Evolutionary conservation across 30 jellyfish, hydroid and myxozoan genomes (phyloP), one percentile per base, ranked within the genome.

Genomic region (Chrysaora quinquecirrha): DNA sequence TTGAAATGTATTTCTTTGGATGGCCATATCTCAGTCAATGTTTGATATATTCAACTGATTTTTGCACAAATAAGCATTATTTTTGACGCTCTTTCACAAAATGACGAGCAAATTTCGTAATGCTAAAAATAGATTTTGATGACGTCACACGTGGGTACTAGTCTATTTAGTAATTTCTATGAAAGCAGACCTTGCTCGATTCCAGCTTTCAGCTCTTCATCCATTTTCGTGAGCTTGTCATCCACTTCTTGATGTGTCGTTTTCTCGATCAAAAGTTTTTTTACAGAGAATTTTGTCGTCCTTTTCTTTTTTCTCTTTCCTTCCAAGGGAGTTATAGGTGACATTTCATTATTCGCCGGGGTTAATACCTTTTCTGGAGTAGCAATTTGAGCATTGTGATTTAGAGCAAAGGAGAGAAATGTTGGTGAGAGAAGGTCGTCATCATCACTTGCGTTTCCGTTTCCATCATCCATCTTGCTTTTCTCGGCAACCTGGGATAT

Each of bases 381-480:
- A 0, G 48, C 69, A 19, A 82, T 82, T 10, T 80, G 54, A 24
- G 7, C 49, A 0, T 32, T 30, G 62, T 47, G 29, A 12, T 35
- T 80, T 29, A 33, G 29, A 21, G 63, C 43, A 3, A 19, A 3
- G 4, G 68, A 10, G 27, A 70, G 78, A 34, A 82, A 70, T 3
- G 74, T 82, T 47, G 90, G 27, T 50, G 92, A 67, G 2, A 43
- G 70, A 24, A 82, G 63, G 47, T 64, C 28, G n/a, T 69, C 92
- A 34, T 82, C 85, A 47, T 82, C 92, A 52, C 90, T 80, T 48
- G 33, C n/a, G n/a, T n/a, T n/a, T n/a, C n/a, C n/a, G n/a, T n/a
- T 30, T 34, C 48, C 71, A 73, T 19, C 73, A 18, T 24, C 56
- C 48, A 21, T 48, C 47, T 9, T 62, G 16, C 30, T 31, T 4